Percentiles rank a stretch among this genome's conserved stretches.
These are phyloP conservation scores for Drosophila kanapiae DNA, from an alignment of 1,140 invertebrate species.

Conservation along the genomic window DNA sequence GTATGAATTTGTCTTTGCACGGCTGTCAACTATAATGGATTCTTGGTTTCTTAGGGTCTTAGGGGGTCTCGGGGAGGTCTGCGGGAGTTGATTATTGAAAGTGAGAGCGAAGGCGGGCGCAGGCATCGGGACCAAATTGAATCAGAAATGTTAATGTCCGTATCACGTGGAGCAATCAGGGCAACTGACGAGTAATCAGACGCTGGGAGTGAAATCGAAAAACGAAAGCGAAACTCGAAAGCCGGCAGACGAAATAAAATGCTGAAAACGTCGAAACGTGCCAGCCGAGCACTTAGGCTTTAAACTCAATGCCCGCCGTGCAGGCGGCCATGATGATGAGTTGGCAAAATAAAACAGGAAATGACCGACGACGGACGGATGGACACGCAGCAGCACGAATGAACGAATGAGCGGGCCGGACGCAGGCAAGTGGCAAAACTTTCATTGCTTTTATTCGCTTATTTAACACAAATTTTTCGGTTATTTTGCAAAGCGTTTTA, in stretches of 20 bases:
- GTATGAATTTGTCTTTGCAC: slow-evolving; percentile 68
- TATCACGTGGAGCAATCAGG: slow-evolving; percentile 59
- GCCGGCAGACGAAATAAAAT: slow-evolving; percentile 25
- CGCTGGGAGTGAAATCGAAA: slow-evolving; percentile 42
- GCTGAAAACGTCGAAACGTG: slow-evolving; percentile 59
- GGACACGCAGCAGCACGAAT: slow-evolving; percentile 25
- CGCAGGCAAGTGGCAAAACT: slow-evolving; percentile 71
- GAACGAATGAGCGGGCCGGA: slow-evolving; percentile 33
- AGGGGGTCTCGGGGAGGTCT: background rate
- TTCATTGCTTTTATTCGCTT: slow-evolving; percentile 80
- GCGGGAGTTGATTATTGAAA: slow-evolving; percentile 43
- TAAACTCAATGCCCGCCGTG: slow-evolving; percentile 59
- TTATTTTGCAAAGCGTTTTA: slow-evolving; percentile 62
- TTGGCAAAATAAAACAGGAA: slow-evolving; percentile 70
- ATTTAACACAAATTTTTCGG: slow-evolving; percentile 80
- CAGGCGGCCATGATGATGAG: slow-evolving; percentile 57
- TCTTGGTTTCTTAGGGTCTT: slow-evolving; percentile 1
- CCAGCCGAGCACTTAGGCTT: slow-evolving; percentile 42
- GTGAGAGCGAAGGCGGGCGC: slow-evolving; percentile 32
- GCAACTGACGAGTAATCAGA: slow-evolving; percentile 47
- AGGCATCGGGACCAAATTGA: slow-evolving; percentile 61
- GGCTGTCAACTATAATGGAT: slow-evolving; percentile 79
- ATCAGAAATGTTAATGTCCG: slow-evolving; percentile 71
- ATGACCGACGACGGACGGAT: slow-evolving; percentile 45
- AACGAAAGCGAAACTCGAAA: slow-evolving; percentile 31